Conservation (phyloP, 2,888 invertebrate genomes). For the Asteroscopus sphinx region DNA sequence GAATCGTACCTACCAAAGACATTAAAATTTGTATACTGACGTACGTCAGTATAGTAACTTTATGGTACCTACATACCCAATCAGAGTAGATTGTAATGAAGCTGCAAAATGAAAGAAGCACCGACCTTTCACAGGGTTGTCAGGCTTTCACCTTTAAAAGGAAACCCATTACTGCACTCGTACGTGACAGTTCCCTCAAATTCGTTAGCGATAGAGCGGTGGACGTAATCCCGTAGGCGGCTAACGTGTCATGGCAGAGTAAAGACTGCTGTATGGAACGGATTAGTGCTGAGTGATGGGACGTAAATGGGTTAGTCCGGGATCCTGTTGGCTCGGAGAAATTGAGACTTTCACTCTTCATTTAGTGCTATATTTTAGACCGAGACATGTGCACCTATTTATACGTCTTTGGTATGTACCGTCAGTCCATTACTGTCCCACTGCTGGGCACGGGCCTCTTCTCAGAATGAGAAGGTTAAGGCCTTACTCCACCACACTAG, state of each 20-base stretch:
- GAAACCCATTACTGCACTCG: slow-evolving; percentile 34
- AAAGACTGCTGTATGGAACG: slow-evolving; percentile 30
- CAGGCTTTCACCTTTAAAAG: slow-evolving; percentile 6
- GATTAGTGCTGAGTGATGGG: slow-evolving; percentile 45
- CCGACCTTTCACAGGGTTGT: too few relatives aligned
- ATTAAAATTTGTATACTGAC: too few relatives aligned
- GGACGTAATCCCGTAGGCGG: slow-evolving; percentile 41
- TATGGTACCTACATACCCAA: too few relatives aligned
- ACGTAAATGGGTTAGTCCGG: slow-evolving; percentile 47
- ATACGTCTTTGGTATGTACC: too few relatives aligned
- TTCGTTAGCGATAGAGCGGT: slow-evolving; percentile 44
- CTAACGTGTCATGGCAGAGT: slow-evolving; percentile 21
- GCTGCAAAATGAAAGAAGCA: too few relatives aligned
- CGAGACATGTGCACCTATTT: neutral
- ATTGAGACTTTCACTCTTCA: slow-evolving; percentile 22
- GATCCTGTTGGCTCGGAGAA: neutral
- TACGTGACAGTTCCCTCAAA: slow-evolving; percentile 20
- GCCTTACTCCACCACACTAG: too few relatives aligned
- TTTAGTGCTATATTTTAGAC: slow-evolving; percentile 8
- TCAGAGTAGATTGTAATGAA: too few relatives aligned
- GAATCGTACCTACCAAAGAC: too few relatives aligned
- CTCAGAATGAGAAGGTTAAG: too few relatives aligned
- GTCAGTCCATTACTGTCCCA: too few relatives aligned
- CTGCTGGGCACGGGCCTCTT: too few relatives aligned
- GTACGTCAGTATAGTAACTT: too few relatives aligned